A percentile compares a stretch with the other conserved stretches of the same genome.
Evolutionary conservation across 2,797 vertebrate species (phyloP).

Genomic region (Chaetophractus vellerosus): DNA sequence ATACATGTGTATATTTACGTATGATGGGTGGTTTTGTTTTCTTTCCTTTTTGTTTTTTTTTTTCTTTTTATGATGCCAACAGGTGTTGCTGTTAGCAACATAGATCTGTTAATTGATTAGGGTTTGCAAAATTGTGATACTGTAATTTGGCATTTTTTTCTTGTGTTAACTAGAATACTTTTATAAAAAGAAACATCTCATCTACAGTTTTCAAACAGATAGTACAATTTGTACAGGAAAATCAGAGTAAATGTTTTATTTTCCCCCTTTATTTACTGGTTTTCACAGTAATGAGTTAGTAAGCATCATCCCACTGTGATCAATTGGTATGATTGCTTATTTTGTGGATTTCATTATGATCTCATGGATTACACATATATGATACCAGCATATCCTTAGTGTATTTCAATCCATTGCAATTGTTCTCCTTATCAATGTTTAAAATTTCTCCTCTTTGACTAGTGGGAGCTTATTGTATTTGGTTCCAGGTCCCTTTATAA

Average conservation of each 20-base stretch:
- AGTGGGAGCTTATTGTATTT: neutral
- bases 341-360: neutral
- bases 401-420: neutral
- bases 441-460: neutral
- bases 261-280: neutral
- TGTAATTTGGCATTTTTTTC: neutral
- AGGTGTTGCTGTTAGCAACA: neutral
- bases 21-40: neutral
- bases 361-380: neutral
- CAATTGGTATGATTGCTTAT: neutral
- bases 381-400: neutral
- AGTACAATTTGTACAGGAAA: neutral
- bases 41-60: neutral
- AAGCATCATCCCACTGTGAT: neutral
- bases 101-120: neutral
- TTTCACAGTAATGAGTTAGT: conserved; percentile 2
- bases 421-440: neutral
- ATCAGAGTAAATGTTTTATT: neutral
- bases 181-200: neutral
- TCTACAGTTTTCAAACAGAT: neutral
- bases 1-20: neutral
- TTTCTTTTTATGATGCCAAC: neutral
- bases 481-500: neutral
- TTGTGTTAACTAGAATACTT: neutral
- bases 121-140: neutral